phyloP scores from a whole-genome alignment of 1,140 invertebrate species.

The Hesperophylax magnus region DNA sequence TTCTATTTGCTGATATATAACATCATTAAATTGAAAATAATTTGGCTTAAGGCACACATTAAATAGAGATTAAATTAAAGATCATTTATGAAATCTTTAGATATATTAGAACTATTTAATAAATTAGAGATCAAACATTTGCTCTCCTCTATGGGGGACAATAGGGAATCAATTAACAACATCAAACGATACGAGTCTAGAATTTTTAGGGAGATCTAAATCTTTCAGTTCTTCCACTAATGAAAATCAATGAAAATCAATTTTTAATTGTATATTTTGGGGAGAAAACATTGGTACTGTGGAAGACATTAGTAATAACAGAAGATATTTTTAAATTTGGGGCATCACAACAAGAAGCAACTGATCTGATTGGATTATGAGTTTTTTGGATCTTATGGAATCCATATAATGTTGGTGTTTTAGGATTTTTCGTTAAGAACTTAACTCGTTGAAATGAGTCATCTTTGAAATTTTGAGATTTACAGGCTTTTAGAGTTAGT shows the following conservation, averaged over 20 bases:
- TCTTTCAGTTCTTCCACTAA: too few species aligned
- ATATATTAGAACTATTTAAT: too few species aligned
- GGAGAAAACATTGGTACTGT: background rate
- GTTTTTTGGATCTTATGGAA: background rate
- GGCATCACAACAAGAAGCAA: background rate
- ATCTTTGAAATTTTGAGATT: background rate
- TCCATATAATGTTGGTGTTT: background rate
- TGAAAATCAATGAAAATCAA: background rate
- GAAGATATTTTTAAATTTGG: background rate
- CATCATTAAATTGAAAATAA: too few species aligned
- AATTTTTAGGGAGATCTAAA: background rate
- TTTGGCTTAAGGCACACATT: background rate
- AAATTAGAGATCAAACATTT: too few species aligned
- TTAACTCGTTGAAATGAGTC: background rate
- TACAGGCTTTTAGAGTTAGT: background rate
- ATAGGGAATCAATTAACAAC: background rate
- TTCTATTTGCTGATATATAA: background rate
- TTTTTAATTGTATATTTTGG: background rate
- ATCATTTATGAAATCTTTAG: background rate
- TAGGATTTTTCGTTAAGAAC: background rate
- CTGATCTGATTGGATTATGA: background rate
- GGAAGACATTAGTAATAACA: background rate
- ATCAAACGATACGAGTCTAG: background rate
- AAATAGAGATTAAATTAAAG: background rate
- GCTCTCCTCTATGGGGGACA: background rate